Conservation (phyloP, 2,888 invertebrate species). For the Toxonevra muliebris region DNA sequence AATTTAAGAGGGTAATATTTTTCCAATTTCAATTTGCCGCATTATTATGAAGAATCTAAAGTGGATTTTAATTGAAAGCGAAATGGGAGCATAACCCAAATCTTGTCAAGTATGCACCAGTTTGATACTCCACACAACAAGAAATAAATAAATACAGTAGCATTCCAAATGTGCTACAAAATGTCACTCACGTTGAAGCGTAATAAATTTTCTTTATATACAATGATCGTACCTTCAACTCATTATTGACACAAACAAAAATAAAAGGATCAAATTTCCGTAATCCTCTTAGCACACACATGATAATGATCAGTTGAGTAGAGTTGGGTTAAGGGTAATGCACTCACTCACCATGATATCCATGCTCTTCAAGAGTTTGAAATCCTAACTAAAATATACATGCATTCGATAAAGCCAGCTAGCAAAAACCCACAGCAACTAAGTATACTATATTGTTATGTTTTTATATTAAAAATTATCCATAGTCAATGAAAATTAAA, state of each 20-base stretch:
- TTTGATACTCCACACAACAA: no score
- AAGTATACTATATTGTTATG: no score
- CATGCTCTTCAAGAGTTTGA: no score
- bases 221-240: background rate
- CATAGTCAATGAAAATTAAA: no score
- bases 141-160: background rate
- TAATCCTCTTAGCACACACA: constrained; percentile 10
- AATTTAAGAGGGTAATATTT: constrained; percentile 12
- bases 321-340: no score
- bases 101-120: background rate
- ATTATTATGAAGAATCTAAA: constrained; percentile 36
- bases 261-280: constrained; percentile 29
- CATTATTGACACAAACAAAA: constrained; percentile 4
- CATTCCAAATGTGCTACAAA: constrained; percentile 5
- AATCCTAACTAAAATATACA: no score
- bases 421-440: no score
- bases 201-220: background rate
- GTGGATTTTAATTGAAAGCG: constrained; percentile 47
- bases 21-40: constrained; percentile 10
- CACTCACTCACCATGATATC: no score
- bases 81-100: constrained; percentile 20
- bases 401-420: no score
- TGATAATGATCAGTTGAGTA: background rate
- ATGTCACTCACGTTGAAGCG: constrained; percentile 6
- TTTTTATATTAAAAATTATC: no score